phyloP scores from a whole-genome alignment of 2,113 vertebrate genomes.

The Leucoraja erinaceus region DNA sequence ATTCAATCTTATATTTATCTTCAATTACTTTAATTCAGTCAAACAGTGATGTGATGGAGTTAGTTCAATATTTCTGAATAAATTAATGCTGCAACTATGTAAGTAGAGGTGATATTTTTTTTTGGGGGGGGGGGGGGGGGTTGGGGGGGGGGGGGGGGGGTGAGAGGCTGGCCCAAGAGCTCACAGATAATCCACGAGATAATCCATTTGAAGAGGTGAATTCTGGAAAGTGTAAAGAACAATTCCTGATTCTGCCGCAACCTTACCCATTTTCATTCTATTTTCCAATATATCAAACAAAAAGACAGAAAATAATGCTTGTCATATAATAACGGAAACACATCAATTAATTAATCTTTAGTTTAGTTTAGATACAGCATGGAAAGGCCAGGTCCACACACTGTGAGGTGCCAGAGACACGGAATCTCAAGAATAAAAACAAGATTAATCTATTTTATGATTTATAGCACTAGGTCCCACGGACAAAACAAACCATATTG shows the following conservation, averaged over 20 bases:
- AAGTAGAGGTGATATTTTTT: neutral
- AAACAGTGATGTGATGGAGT: slow-evolving; percentile 42
- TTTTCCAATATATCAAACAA: slow-evolving; percentile 28
- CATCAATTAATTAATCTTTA: neutral
- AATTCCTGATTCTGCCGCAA: neutral
- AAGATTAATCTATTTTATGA: neutral
- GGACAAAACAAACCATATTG: too few species aligned
- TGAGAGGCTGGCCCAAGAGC: slow-evolving; percentile 8
- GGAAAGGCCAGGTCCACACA: too few species aligned
- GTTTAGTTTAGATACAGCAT: too few species aligned
- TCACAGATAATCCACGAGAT: slow-evolving; percentile 41
- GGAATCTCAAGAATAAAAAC: neutral
- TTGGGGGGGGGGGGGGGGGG: too few species aligned
- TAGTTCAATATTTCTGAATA: slow-evolving; percentile 43
- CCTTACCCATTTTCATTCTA: slow-evolving; percentile 32
- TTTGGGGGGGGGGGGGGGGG: too few species aligned
- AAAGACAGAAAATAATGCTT: neutral
- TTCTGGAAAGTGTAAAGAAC: slow-evolving; percentile 40
- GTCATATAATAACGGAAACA: neutral
- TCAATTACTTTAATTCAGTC: slow-evolving; percentile 48
- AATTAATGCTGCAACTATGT: slow-evolving; percentile 28
- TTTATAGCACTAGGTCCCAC: too few species aligned
- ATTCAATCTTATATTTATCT: slow-evolving; percentile 40
- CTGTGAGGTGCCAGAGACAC: too few species aligned
- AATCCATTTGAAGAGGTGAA: slow-evolving; percentile 43